Base-by-base conservation (phyloP, 2,797 vertebrate species). In the Tapera naevia region DNA sequence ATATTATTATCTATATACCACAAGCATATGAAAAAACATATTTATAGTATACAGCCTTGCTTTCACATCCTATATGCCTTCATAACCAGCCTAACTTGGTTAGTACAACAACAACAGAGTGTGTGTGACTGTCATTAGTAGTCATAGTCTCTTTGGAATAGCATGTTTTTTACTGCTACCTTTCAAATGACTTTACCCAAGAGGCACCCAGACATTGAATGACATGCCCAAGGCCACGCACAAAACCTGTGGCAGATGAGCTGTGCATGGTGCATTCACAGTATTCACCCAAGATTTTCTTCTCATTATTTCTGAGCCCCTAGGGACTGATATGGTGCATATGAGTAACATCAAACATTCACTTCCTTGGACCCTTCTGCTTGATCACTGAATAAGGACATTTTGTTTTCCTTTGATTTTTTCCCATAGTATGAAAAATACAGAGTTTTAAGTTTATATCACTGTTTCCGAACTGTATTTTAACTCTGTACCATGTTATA, bases 161-260 rank as follows among this genome's bases (percentile, higher is more conserved):
- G 24, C 2, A 14, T 0, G 2, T 28, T 60, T 72, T 78, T 41
- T 11, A 50, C 8, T 0, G 4, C 11, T 65, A 33, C 11, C 16
- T 70, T 74, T 50, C 57, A 45, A 80, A 70, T 10, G 6, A 28
- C 60, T 69, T 80, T n/a, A 69, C 30, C 8, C 13, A 66, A 45
- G 41, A 93, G 41, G 19, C 58, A 61, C 5, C 32, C 30, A 71
- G 14, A 62, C 37, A 28, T 7, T 7, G 8, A 57, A 23, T 14
- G 13, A 58, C 37, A 51, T 19, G 24, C 7, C 23, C 9, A 5
- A 37, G 17, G 37, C 7, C 48, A 53, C 23, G 2, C n/a, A 80
- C 58, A 71, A 71, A 58, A 50, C n/a, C 45, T 32, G 8, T 30
- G 32, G 61, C 39, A 86, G 39, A 39, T 7, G 33, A 61, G 16